Percentiles rank a stretch among this genome's conserved stretches.
Evolutionary conservation across 1,140 invertebrate genomes (phyloP).

Genomic region (Phthorimaea operculella): DNA sequence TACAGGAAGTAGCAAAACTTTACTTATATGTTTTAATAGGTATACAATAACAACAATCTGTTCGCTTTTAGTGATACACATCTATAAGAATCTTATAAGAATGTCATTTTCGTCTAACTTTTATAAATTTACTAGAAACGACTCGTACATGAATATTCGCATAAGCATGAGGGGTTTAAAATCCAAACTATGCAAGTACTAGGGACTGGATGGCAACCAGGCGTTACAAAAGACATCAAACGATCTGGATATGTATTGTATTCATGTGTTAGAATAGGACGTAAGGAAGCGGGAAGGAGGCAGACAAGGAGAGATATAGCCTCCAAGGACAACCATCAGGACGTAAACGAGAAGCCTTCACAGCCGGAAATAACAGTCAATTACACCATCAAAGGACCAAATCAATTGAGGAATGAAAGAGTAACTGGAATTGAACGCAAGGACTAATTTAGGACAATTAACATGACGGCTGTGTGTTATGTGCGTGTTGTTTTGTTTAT

Average conservation of each 20-base stretch:
- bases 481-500: background rate
- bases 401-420: conserved; percentile 1
- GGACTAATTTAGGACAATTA: conserved; percentile 5
- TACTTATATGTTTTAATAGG: no score
- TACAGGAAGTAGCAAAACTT: no score
- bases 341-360: background rate
- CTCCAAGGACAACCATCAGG: background rate
- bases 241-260: background rate
- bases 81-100: no score
- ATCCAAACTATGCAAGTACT: no score
- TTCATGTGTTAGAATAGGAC: background rate
- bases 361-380: background rate
- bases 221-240: background rate
- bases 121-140: no score
- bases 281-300: background rate
- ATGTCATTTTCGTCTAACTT: no score
- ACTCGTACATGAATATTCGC: no score
- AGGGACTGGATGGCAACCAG: background rate
- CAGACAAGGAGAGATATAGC: conserved; percentile 1
- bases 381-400: conserved; percentile 3
- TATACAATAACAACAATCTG: no score
- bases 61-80: no score
- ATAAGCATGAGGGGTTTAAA: no score
- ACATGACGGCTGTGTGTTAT: background rate
- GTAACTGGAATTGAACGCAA: background rate